Evolutionary conservation across 2,113 vertebrate species (phyloP).

Genomic region (Cyprinodon tularosa): DNA sequence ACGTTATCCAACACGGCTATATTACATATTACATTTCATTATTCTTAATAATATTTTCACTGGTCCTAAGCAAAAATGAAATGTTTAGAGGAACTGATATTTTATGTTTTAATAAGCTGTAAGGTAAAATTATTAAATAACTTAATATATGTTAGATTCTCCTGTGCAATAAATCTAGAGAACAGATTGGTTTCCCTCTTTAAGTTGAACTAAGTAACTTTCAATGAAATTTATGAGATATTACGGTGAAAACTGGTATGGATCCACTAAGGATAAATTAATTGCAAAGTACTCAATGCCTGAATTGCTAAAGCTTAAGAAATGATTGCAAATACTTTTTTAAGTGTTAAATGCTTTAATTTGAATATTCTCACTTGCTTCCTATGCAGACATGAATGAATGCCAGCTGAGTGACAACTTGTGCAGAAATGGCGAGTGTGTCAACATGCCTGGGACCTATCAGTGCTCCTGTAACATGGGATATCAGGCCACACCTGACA

Average conservation of each 20-base stretch:
- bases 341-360: background rate
- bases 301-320: no score
- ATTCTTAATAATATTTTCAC: no score
- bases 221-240: background rate
- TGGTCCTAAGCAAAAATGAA: no score
- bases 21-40: background rate
- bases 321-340: background rate
- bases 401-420: slow-evolving; percentile 89
- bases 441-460: slow-evolving; percentile 90
- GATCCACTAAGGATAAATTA: slow-evolving; percentile 1
- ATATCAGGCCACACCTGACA: slow-evolving; percentile 86
- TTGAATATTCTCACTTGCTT: background rate
- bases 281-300: background rate
- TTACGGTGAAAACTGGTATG: background rate
- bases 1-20: no score
- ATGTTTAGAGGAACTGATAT: background rate
- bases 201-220: background rate
- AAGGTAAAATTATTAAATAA: background rate
- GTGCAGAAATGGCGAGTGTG: slow-evolving; percentile 87
- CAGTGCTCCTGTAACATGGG: slow-evolving; percentile 89
- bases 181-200: background rate
- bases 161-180: background rate
- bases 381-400: slow-evolving; percentile 87
- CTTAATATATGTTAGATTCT: background rate
- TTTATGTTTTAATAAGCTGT: background rate